Percentiles rank a stretch among this genome's conserved stretches.
These are phyloP conservation scores for Orussus abietinus DNA, from an alignment of 1,140 invertebrate genomes.

Conservation along the genomic window DNA sequence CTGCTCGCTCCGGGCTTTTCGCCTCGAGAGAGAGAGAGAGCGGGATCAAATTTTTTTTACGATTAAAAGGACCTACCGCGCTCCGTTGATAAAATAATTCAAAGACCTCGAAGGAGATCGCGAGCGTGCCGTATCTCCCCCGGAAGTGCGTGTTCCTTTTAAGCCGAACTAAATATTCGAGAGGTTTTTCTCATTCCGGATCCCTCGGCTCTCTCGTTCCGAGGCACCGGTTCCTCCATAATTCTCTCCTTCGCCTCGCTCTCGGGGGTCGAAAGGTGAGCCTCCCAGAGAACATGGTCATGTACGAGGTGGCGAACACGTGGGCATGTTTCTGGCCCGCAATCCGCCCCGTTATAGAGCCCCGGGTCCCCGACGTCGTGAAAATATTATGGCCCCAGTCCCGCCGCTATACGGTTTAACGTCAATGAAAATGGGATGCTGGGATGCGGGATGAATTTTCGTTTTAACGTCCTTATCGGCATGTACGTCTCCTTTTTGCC, in stretches of 20 bases:
- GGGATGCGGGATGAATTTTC: constrained; percentile 29
- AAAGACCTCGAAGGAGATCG: too few relatives aligned
- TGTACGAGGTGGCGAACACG: constrained; percentile 14
- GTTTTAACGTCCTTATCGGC: too few relatives aligned
- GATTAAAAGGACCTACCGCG: too few relatives aligned
- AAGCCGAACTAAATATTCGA: too few relatives aligned
- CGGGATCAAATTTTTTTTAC: too few relatives aligned
- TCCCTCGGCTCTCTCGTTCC: constrained; percentile 8
- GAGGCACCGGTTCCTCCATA: constrained; percentile 10
- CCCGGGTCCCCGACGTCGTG: constrained; percentile 28
- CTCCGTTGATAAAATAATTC: too few relatives aligned
- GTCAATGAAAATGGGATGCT: constrained; percentile 32
- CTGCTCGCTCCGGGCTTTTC: too few relatives aligned
- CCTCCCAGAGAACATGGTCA: constrained; percentile 13
- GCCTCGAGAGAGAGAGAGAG: too few relatives aligned
- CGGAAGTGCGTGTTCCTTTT: too few relatives aligned
- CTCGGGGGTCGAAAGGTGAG: constrained; percentile 37
- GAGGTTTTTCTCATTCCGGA: constrained; percentile 6
- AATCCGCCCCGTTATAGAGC: constrained; percentile 22
- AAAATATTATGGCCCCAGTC: constrained; percentile 34
- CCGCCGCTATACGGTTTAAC: constrained; percentile 23
- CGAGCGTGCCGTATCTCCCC: too few relatives aligned
- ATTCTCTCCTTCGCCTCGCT: constrained; percentile 9
- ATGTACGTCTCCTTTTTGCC: too few relatives aligned
- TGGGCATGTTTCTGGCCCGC: constrained; percentile 7